These are phyloP conservation scores for Trachelus tabidus DNA, from an alignment of 2,888 invertebrate species.

Conservation along the genomic window DNA sequence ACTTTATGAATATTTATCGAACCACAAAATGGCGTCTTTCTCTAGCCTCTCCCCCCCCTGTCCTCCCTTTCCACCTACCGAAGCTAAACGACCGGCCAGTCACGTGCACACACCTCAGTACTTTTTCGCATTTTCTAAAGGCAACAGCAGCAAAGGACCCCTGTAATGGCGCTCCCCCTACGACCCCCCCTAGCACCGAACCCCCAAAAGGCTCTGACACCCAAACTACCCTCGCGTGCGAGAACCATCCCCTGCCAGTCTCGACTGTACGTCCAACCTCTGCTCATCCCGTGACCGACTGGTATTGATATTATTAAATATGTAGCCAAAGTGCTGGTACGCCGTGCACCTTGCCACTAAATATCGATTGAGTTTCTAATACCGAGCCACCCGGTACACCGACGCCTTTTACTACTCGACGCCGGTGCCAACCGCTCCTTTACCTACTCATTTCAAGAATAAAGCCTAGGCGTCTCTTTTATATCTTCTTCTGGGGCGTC, in stretches of 20 bases:
- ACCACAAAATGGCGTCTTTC: not conserved
- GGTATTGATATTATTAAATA: conserved; percentile 23
- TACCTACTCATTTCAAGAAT: not conserved
- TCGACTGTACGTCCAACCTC: not conserved
- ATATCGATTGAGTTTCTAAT: conserved; percentile 14
- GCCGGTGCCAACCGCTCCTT: not conserved
- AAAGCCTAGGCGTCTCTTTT: not conserved
- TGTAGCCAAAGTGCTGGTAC: conserved; percentile 11
- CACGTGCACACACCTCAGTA: not conserved
- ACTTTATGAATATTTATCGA: not conserved
- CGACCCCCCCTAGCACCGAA: not conserved
- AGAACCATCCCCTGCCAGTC: not conserved
- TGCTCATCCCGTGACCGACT: conserved; percentile 5
- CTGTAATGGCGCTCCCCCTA: conserved; percentile 7
- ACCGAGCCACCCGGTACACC: not conserved
- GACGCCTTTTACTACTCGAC: not conserved
- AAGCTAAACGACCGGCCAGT: not conserved
- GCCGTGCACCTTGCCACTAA: conserved; percentile 4
- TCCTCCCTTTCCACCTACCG: not conserved
- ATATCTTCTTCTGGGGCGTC: not conserved
- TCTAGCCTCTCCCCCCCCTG: no score
- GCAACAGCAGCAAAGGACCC: conserved; percentile 3
- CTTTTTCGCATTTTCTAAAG: not conserved
- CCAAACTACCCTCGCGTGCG: conserved; percentile 16
- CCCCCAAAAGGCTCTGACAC: conserved; percentile 6